Evolutionary conservation across 2,888 invertebrate species (phyloP).

Genomic region (Drosophila peninsularis): DNA sequence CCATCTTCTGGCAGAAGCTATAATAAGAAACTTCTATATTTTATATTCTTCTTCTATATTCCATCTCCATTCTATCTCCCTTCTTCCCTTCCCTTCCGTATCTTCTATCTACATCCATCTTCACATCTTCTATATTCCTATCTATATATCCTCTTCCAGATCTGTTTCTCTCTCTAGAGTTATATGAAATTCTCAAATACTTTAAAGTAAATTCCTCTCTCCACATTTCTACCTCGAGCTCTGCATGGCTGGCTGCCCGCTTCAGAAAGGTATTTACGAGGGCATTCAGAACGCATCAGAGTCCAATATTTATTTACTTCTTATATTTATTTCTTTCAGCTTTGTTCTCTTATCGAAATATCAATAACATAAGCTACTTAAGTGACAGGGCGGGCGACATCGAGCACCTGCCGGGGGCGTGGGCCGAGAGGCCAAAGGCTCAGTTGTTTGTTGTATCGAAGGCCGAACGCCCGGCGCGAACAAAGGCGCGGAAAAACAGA

Average conservation of each 20-base stretch:
- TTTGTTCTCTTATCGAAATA: constrained; percentile 49
- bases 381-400: constrained; percentile 34
- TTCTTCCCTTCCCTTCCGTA: no score
- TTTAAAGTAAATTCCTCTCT: background rate
- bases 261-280: constrained; percentile 20
- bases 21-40: no score
- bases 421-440: constrained; percentile 2
- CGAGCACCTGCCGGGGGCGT: constrained; percentile 3
- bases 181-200: background rate
- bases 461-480: constrained; percentile 59
- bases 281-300: constrained; percentile 3
- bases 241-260: background rate
- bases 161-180: background rate
- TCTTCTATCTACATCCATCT: no score
- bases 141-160: background rate
- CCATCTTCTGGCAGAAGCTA: no score
- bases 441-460: constrained; percentile 41
- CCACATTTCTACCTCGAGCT: background rate
- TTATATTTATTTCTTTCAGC: background rate
- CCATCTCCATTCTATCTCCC: no score
- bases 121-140: background rate
- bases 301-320: constrained; percentile 13
- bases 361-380: constrained; percentile 70
- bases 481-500: constrained; percentile 10
- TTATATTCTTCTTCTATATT: no score